Conservation (phyloP, 2,797 vertebrate genomes). For the Coendou prehensilis region DNA sequence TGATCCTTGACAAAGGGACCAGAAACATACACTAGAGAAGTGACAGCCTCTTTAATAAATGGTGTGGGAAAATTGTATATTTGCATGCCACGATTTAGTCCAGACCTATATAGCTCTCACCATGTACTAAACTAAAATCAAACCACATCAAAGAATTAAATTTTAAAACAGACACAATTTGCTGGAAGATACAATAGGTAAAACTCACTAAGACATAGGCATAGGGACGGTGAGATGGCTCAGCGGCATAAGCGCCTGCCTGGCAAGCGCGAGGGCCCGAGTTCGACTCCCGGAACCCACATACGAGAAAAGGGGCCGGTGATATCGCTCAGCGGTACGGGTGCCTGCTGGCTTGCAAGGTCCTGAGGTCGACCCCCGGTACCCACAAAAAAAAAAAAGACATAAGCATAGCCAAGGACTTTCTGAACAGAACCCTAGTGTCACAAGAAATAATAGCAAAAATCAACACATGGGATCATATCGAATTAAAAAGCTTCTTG, state of each 20-base stretch:
- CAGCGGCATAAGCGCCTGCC: no score
- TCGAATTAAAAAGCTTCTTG: not conserved
- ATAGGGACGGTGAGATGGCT: no score
- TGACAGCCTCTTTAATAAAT: not conserved
- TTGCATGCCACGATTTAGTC: not conserved
- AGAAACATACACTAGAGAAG: not conserved
- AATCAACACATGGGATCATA: not conserved
- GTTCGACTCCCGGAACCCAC: no score
- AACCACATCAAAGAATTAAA: not conserved
- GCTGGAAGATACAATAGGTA: not conserved
- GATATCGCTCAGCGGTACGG: no score
- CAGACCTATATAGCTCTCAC: not conserved
- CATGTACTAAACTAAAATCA: not conserved
- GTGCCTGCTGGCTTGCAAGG: no score
- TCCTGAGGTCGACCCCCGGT: no score
- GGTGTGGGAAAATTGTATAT: not conserved
- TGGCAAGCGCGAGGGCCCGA: no score
- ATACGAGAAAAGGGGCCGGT: no score
- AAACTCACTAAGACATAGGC: not conserved
- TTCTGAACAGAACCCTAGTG: not conserved
- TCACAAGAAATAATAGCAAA: not conserved
- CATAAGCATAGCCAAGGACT: not conserved
- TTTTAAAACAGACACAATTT: not conserved
- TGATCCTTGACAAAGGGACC: not conserved
- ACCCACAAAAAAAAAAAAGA: no score